A percentile compares a stretch with the other conserved stretches of the same genome.
Conservation (phyloP, 2,797 vertebrate species). For the Anabacerthia variegaticeps region DNA sequence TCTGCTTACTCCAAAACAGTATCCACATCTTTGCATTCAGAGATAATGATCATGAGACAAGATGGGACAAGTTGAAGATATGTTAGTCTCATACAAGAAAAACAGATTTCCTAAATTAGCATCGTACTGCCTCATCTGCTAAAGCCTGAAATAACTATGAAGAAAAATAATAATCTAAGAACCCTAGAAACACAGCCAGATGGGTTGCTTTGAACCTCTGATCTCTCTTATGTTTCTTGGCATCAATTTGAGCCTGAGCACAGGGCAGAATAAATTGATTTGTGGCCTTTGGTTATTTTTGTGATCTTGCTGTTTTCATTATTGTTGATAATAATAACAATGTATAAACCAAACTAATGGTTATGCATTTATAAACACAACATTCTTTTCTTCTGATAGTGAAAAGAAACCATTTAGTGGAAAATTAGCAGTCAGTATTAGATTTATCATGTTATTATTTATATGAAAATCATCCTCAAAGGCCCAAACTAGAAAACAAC, state of each 20-base stretch:
- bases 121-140: not conserved
- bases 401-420: not conserved
- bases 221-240: not conserved
- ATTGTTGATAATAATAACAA: not conserved
- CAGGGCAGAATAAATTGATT: not conserved
- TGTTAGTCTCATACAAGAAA: conserved; percentile 13
- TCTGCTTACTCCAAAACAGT: not conserved
- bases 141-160: conserved; percentile 42
- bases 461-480: not conserved
- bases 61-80: conserved; percentile 33
- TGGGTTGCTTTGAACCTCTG: conserved; percentile 11
- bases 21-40: conserved; percentile 12
- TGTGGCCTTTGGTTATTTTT: not conserved
- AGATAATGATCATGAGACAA: conserved; percentile 32
- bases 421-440: not conserved
- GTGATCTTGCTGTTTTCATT: not conserved
- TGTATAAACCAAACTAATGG: not conserved
- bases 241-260: not conserved
- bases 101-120: conserved; percentile 52
- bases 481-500: not conserved
- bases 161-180: conserved; percentile 34
- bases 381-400: not conserved
- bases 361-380: not conserved
- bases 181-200: conserved; percentile 27
- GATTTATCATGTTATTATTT: not conserved